These are phyloP conservation scores for Chromis chromis DNA, from an alignment of 2,797 vertebrate species.

Conservation along the genomic window DNA sequence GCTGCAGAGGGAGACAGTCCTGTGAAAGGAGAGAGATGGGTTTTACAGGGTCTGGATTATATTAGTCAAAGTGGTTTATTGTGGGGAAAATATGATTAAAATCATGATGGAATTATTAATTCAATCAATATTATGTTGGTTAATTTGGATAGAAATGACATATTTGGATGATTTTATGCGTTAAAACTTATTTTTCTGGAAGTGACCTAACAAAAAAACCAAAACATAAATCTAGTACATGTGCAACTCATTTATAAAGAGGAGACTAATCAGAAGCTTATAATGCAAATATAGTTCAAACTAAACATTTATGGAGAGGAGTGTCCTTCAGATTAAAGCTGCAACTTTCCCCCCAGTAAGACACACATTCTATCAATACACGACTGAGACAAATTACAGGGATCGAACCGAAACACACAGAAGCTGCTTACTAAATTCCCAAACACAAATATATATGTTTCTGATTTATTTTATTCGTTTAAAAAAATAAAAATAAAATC, in stretches of 20 bases:
- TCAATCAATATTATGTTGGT: not conserved
- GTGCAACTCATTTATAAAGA: not conserved
- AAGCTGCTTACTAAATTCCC: no score
- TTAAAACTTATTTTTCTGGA: no score
- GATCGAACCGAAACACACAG: not conserved
- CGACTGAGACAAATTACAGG: not conserved
- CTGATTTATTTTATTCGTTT: not conserved
- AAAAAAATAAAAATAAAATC: not conserved
- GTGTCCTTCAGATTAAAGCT: not conserved
- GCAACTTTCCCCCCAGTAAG: not conserved
- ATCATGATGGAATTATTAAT: not conserved
- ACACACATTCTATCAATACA: not conserved
- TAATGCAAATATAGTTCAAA: not conserved
- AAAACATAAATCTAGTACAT: no score
- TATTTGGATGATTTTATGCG: not conserved
- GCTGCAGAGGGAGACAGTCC: slow-evolving; percentile 8
- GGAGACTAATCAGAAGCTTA: not conserved
- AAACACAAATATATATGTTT: not conserved
- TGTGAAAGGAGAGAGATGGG: not conserved
- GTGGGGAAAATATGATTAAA: not conserved
- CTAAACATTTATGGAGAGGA: not conserved
- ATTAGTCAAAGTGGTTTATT: slow-evolving; percentile 14
- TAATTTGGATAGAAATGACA: slow-evolving; percentile 4
- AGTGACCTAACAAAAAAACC: no score
- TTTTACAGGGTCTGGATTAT: slow-evolving; percentile 2